Conservation (phyloP, 2,797 vertebrate genomes). For the Eulemur mongoz region DNA sequence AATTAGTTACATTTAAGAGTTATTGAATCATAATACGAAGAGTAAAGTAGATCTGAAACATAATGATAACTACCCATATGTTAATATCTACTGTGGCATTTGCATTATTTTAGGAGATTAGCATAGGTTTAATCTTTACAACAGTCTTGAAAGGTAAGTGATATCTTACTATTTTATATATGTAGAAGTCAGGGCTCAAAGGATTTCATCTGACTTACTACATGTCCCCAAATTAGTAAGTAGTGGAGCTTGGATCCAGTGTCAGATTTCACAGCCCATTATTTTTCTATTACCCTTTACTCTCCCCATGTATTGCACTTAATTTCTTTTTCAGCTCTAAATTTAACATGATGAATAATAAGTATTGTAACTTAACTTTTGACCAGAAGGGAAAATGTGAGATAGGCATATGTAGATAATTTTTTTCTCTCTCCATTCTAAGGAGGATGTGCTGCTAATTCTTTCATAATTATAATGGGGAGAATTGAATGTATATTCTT, state of each 20-base stretch:
- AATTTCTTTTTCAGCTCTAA: constrained; percentile 25
- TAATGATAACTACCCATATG: background rate
- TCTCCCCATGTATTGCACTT: background rate
- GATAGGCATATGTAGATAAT: background rate
- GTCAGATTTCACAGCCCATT: background rate
- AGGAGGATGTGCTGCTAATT: constrained; percentile 2
- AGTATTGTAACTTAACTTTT: constrained; percentile 6
- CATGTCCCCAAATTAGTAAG: background rate
- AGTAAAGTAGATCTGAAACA: background rate
- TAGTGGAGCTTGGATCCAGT: background rate
- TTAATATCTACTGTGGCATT: background rate
- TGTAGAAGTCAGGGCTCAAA: background rate
- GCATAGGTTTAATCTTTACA: background rate
- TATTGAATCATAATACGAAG: constrained; percentile 17
- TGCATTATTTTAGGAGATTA: background rate
- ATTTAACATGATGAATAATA: background rate
- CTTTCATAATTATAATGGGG: background rate
- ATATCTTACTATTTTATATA: background rate
- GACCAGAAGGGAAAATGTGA: background rate
- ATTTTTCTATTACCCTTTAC: background rate
- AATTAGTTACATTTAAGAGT: background rate
- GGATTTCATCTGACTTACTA: background rate
- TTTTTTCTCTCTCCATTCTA: background rate
- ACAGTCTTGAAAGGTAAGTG: background rate
- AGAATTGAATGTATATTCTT: background rate